These are phyloP conservation scores for Saturnia japonica DNA, from an alignment of 2,888 invertebrate genomes.

Conservation along the genomic window DNA sequence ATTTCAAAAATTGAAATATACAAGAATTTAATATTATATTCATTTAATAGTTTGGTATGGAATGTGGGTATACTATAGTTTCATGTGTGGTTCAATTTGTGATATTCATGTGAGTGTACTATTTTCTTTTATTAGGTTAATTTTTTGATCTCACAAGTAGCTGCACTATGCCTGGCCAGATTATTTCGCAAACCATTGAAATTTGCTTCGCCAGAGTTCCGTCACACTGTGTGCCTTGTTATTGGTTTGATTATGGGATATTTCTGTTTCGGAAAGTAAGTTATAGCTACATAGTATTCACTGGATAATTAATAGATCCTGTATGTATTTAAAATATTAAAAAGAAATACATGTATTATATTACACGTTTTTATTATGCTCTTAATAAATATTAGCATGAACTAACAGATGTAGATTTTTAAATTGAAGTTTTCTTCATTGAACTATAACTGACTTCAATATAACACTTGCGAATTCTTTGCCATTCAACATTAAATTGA, in stretches of 20 bases:
- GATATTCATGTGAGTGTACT: constrained; percentile 42
- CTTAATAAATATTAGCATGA: background rate
- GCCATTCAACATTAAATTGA: background rate
- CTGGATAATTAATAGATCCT: background rate
- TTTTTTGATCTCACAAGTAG: constrained; percentile 91
- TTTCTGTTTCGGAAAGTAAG: constrained; percentile 94
- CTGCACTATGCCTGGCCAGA: constrained; percentile 90
- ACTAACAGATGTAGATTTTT: background rate
- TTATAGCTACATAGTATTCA: constrained; percentile 33
- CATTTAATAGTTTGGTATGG: background rate
- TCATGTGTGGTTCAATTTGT: constrained; percentile 24
- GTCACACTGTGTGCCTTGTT: constrained; percentile 90
- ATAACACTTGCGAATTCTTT: constrained; percentile 10
- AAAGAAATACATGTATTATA: background rate
- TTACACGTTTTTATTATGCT: background rate
- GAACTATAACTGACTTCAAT: background rate
- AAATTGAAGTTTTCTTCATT: background rate
- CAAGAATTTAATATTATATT: background rate
- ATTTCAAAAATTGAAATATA: too few relatives aligned
- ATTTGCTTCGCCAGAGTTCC: constrained; percentile 86
- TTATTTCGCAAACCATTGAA: constrained; percentile 89
- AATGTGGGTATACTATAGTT: background rate
- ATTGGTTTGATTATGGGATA: constrained; percentile 91
- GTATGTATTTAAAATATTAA: background rate
- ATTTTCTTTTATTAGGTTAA: constrained; percentile 87